Evolutionary conservation across 2,888 invertebrate species (phyloP).

Genomic region (Coelopa pilipes): DNA sequence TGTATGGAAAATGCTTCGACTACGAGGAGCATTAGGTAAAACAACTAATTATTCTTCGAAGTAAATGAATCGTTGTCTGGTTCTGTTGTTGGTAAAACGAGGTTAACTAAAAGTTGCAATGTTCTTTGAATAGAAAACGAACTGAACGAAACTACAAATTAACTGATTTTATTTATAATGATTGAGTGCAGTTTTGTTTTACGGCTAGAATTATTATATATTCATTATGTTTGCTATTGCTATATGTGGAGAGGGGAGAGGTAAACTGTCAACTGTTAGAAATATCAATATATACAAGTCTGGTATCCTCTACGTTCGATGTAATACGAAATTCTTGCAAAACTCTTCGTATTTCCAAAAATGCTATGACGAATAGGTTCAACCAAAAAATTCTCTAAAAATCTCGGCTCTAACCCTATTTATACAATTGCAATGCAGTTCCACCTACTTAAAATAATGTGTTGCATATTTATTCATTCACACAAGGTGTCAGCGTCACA

Average conservation of each 20-base stretch:
- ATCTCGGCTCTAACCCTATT: too few relatives aligned
- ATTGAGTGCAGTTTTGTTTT: slow-evolving; percentile 18
- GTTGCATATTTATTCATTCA: too few relatives aligned
- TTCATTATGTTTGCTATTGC: not conserved
- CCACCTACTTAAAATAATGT: too few relatives aligned
- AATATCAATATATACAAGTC: not conserved
- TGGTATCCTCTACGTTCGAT: not conserved
- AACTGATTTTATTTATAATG: slow-evolving; percentile 18
- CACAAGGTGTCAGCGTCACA: too few relatives aligned
- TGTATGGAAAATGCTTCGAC: not conserved
- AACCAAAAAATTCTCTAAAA: too few relatives aligned
- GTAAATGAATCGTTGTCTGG: too few relatives aligned
- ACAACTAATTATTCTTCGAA: too few relatives aligned
- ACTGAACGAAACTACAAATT: slow-evolving; percentile 20
- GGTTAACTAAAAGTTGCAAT: slow-evolving; percentile 19
- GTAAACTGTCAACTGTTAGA: not conserved
- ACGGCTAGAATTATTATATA: not conserved
- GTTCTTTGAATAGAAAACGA: not conserved
- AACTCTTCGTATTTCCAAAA: too few relatives aligned
- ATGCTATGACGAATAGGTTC: too few relatives aligned
- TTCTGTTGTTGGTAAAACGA: not conserved
- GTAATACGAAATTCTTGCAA: too few relatives aligned
- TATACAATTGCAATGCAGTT: too few relatives aligned
- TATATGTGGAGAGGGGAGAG: not conserved
- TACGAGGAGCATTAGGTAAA: not conserved